These are phyloP conservation scores for Caprella mutica DNA, from an alignment of 2,888 invertebrate genomes.

Conservation along the genomic window DNA sequence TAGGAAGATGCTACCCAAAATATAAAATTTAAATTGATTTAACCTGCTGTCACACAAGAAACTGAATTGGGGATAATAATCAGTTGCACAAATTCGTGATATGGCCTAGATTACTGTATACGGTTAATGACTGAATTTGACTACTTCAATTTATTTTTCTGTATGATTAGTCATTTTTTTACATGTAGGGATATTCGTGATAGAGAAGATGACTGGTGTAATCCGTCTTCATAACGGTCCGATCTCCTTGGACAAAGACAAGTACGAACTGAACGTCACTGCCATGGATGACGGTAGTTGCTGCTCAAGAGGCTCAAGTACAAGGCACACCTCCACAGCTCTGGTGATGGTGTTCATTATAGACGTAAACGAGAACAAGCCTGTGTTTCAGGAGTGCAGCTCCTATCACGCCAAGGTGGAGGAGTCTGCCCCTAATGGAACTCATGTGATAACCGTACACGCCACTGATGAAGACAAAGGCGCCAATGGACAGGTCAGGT, in stretches of 20 bases:
- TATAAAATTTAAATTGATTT: too few relatives aligned
- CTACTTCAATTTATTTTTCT: too few relatives aligned
- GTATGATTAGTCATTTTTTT: too few relatives aligned
- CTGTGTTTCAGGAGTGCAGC: constrained; percentile 84
- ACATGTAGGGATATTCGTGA: constrained; percentile 91
- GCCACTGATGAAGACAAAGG: constrained; percentile 94
- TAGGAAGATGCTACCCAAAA: too few relatives aligned
- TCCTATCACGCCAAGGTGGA: constrained; percentile 88
- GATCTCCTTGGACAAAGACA: constrained; percentile 77
- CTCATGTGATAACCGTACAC: constrained; percentile 45
- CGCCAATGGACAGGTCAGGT: constrained; percentile 75
- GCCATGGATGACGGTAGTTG: constrained; percentile 96
- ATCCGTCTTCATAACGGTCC: constrained; percentile 77
- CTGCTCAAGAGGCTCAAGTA: constrained; percentile 68
- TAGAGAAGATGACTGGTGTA: constrained; percentile 88
- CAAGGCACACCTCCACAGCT: constrained; percentile 83
- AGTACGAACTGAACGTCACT: constrained; percentile 91
- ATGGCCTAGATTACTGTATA: too few relatives aligned
- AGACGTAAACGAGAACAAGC: constrained; percentile 94
- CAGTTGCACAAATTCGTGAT: too few relatives aligned
- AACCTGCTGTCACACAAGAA: too few relatives aligned
- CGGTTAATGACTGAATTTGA: too few relatives aligned
- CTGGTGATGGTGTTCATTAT: constrained; percentile 93
- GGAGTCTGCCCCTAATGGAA: constrained; percentile 86
- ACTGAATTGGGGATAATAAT: too few relatives aligned